Evolutionary conservation across 2,888 invertebrate genomes (phyloP).

Genomic region (Diadromus collaris): DNA sequence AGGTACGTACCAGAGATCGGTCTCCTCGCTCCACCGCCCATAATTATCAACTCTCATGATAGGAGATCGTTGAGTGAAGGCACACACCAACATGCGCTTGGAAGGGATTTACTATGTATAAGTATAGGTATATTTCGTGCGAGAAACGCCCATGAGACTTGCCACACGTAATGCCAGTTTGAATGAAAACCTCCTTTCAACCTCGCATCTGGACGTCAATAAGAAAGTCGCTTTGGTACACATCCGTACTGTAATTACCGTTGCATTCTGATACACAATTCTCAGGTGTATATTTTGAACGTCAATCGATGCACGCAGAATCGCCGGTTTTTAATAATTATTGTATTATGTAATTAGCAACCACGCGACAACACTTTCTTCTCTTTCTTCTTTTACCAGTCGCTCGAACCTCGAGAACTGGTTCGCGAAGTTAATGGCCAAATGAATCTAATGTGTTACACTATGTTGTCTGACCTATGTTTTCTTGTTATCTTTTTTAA

Average conservation of each 20-base stretch:
- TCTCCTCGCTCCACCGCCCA: conserved; percentile 7
- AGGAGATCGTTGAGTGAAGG: neutral
- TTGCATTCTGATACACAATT: conserved; percentile 3
- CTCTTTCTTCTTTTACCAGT: neutral
- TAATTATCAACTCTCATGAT: conserved; percentile 20
- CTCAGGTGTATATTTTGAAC: neutral
- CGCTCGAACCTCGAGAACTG: neutral
- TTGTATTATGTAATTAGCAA: neutral
- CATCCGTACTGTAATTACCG: conserved; percentile 2
- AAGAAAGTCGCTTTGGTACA: neutral
- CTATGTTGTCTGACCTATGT: neutral
- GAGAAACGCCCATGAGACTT: conserved; percentile 19
- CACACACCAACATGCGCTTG: neutral
- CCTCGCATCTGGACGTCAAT: neutral
- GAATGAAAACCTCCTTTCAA: neutral
- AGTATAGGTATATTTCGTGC: neutral
- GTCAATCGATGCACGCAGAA: neutral
- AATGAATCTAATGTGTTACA: neutral
- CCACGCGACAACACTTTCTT: neutral
- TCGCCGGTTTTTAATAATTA: neutral
- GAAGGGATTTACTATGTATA: conserved; percentile 30
- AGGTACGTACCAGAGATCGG: neutral
- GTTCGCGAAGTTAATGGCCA: neutral
- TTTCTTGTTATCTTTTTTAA: neutral
- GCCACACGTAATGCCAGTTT: conserved; percentile 3